Conservation (phyloP, 2,113 vertebrate species). For the Thalassarche chlororhynchos region DNA sequence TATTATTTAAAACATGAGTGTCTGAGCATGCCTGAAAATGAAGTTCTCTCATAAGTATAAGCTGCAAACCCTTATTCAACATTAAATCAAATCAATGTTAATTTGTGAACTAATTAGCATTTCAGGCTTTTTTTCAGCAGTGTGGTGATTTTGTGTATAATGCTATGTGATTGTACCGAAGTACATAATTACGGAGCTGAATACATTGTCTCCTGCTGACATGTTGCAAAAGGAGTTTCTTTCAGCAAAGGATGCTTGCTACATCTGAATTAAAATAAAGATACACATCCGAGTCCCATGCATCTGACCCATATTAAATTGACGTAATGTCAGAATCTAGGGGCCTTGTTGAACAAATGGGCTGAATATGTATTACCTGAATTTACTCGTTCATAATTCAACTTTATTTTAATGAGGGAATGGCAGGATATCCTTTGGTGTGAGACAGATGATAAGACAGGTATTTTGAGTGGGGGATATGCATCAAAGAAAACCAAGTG, state of each 20-base stretch:
- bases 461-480: neutral
- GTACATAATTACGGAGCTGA: slow-evolving; percentile 76
- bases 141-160: slow-evolving; percentile 77
- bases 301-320: neutral
- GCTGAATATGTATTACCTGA: neutral
- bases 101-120: slow-evolving; percentile 85
- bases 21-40: slow-evolving; percentile 68
- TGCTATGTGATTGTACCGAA: slow-evolving; percentile 73
- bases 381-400: neutral
- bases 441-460: neutral
- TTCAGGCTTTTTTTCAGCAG: slow-evolving; percentile 68
- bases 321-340: neutral
- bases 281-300: neutral
- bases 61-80: slow-evolving; percentile 79
- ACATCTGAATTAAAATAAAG: slow-evolving; percentile 31
- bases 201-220: slow-evolving; percentile 80
- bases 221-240: slow-evolving; percentile 54
- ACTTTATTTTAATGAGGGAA: slow-evolving; percentile 18
- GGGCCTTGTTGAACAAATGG: neutral
- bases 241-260: slow-evolving; percentile 7
- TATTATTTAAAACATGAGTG: slow-evolving; percentile 67
- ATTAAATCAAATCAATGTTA: slow-evolving; percentile 86
- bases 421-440: neutral
- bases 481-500: neutral
- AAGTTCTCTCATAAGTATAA: slow-evolving; percentile 77